Evolutionary conservation across 2,113 vertebrate genomes (phyloP), one percentile per base, ranked within the genome.

Genomic region (Brachypteracias leptosomus): DNA sequence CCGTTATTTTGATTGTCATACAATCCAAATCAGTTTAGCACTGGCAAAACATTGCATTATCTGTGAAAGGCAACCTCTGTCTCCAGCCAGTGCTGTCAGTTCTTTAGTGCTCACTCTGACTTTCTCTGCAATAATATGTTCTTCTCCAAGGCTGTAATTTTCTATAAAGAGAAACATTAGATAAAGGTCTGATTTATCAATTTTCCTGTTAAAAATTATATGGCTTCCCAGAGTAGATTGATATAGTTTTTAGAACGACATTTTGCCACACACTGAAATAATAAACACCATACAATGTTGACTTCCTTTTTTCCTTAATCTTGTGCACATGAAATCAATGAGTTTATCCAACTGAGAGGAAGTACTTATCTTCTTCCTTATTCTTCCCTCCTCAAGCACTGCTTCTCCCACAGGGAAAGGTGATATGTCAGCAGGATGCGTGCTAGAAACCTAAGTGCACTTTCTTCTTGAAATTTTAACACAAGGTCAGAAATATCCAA

Each of bases 171-270:
- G 19, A 67, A 93, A 62, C 54, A 54, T 68, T 68, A 26, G 6
- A 71, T 20, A 88, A 44, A 54, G 18, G 74, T 86, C 88, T 97
- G 81, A 88, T 75, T 92, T 95, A 89, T 49, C 85, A 97, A 61
- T 94, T 97, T 68, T 58, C 49, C 55, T 83, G n/a, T 73, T 90
- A 96, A 95, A 89, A 97, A 95, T 93, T 40, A 80, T 90, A n/a
- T 87, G 90, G 35, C 52, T 95, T 94, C 84, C 70, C 91, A 44
- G 68, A 59, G 72, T 82, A 85, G 85, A 47, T 66, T 44, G 76
- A 17, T 70, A 95, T 16, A 93, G 96, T 95, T 96, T 97, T 95
- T 96, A 95, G 88, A 88, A 93, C 36, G 49, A 28, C n/a, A 35
- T 94, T 89, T 95, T 85, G 81, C 75, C 54, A 68, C 65, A 65